Percentiles rank a stretch among this genome's conserved stretches.
Conservation (phyloP, 2,888 invertebrate species). For the Athripsodes cinereus region DNA sequence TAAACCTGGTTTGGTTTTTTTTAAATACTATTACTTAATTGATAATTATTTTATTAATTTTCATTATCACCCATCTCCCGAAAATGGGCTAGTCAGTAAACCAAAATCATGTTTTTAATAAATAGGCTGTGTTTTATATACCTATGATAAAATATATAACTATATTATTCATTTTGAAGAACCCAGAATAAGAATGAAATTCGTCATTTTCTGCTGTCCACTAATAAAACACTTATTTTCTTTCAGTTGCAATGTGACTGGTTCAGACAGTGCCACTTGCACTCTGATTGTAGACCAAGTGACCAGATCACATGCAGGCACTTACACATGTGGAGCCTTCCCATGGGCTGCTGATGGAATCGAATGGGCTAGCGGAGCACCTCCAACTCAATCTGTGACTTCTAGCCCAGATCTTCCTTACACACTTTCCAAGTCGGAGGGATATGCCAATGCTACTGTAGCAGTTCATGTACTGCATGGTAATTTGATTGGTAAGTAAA, state of each 20-base stretch:
- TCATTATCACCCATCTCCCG: too few species aligned
- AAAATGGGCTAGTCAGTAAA: too few species aligned
- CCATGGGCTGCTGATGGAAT: conserved; percentile 30
- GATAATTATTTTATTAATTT: too few species aligned
- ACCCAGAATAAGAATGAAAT: too few species aligned
- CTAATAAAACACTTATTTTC: neutral
- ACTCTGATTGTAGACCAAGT: conserved; percentile 50
- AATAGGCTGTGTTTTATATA: too few species aligned
- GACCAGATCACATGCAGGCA: conserved; percentile 52
- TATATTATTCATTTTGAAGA: too few species aligned
- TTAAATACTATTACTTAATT: too few species aligned
- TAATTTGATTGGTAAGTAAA: conserved; percentile 32
- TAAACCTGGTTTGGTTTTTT: too few species aligned
- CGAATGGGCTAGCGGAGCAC: conserved; percentile 7
- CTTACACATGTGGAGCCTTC: conserved; percentile 51
- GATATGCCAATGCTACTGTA: conserved; percentile 48
- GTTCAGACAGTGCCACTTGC: conserved; percentile 39
- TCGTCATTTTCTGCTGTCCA: neutral
- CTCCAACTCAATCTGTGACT: conserved; percentile 7
- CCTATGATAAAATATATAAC: too few species aligned
- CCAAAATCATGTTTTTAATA: too few species aligned
- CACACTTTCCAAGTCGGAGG: conserved; percentile 34
- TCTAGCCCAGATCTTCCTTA: conserved; percentile 32
- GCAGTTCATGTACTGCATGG: conserved; percentile 58
- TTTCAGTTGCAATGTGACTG: conserved; percentile 45